Conservation (phyloP, 2,113 vertebrate species). For the Hiodon tergisus region DNA sequence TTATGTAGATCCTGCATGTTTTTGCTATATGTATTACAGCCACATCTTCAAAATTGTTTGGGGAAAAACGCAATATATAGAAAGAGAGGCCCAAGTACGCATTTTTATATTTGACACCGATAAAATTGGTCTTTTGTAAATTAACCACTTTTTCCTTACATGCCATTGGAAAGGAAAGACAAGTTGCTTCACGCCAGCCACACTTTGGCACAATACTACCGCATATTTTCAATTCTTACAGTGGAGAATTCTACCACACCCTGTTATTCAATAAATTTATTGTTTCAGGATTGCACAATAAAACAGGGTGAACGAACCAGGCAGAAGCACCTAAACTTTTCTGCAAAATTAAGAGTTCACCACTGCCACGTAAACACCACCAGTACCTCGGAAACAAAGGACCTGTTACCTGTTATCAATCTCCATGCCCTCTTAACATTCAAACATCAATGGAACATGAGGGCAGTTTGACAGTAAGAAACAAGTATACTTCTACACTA, state of each 20-base stretch:
- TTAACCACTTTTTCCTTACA: not conserved
- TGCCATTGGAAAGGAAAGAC: not conserved
- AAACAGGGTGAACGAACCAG: not conserved
- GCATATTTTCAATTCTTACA: not conserved
- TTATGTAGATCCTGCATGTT: not conserved
- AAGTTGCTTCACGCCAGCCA: not conserved
- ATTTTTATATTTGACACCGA: not conserved
- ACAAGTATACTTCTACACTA: too few relatives aligned
- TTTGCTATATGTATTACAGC: too few relatives aligned
- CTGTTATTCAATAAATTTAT: not conserved
- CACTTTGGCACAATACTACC: not conserved
- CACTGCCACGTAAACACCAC: not conserved
- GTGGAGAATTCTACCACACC: not conserved
- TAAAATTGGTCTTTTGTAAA: not conserved
- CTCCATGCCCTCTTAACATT: not conserved
- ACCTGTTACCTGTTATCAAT: not conserved
- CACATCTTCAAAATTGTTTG: too few relatives aligned
- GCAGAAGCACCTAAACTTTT: not conserved
- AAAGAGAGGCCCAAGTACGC: not conserved
- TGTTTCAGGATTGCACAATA: constrained; percentile 13
- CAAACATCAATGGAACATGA: too few relatives aligned
- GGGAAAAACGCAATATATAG: too few relatives aligned
- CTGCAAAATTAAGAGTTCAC: not conserved
- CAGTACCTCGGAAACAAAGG: too few relatives aligned
- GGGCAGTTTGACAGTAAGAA: too few relatives aligned